phyloP scores from a whole-genome alignment of 2,797 vertebrate genomes.

The Adelosebastes latens region DNA sequence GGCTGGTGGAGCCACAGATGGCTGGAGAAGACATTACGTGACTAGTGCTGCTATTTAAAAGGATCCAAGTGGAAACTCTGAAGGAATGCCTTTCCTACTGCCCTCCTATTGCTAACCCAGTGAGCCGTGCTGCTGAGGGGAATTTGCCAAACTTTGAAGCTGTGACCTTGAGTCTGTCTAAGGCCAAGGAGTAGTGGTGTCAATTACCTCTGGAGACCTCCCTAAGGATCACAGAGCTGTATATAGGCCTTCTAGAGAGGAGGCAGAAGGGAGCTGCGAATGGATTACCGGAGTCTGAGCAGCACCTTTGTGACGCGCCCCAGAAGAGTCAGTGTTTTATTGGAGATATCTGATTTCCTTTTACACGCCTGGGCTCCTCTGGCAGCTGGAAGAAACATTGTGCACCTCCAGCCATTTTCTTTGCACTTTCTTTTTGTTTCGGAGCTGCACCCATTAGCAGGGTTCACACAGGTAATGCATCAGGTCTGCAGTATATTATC shows the following conservation, averaged over 20 bases:
- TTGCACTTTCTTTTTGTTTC: conserved; percentile 38
- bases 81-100: conserved; percentile 70
- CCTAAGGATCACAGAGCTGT: conserved; percentile 41
- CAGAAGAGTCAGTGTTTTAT: conserved; percentile 57
- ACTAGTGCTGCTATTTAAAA: conserved; percentile 64
- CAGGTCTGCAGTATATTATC: not conserved
- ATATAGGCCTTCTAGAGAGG: conserved; percentile 39
- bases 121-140: conserved; percentile 51
- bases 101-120: conserved; percentile 51
- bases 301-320: conserved; percentile 47
- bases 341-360: conserved; percentile 70
- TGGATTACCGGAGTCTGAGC: conserved; percentile 52
- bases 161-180: conserved; percentile 64
- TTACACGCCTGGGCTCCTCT: conserved; percentile 33
- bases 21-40: conserved; percentile 73
- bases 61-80: conserved; percentile 78
- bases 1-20: conserved; percentile 48
- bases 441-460: not conserved
- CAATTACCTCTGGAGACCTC: conserved; percentile 62
- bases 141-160: conserved; percentile 70
- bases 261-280: conserved; percentile 38
- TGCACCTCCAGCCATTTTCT: conserved; percentile 20
- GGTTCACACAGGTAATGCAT: conserved; percentile 6
- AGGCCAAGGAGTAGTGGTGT: conserved; percentile 62
- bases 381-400: conserved; percentile 58